phyloP scores from a whole-genome alignment of 2,888 invertebrate species.

The Masnerella sp. region DNA sequence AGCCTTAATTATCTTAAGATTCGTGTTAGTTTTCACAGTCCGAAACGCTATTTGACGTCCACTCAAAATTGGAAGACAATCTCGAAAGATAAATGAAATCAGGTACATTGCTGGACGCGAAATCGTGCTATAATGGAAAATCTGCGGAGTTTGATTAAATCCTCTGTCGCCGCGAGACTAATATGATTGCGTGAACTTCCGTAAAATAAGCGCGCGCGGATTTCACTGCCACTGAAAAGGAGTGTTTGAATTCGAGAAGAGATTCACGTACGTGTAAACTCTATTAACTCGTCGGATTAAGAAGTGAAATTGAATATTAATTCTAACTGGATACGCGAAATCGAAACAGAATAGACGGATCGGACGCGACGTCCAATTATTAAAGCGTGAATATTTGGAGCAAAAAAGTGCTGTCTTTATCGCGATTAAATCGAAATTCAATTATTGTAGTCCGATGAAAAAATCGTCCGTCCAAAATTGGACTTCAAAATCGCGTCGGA shows the following conservation, averaged over 20 bases:
- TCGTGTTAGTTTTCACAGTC: not conserved
- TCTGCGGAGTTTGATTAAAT: conserved; percentile 72
- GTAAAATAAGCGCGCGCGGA: conserved; percentile 48
- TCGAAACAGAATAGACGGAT: conserved; percentile 58
- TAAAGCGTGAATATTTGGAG: conserved; percentile 25
- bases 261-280: conserved; percentile 59
- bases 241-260: conserved; percentile 51
- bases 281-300: conserved; percentile 67
- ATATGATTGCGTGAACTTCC: conserved; percentile 56
- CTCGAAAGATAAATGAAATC: conserved; percentile 65
- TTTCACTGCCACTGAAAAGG: conserved; percentile 46
- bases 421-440: conserved; percentile 27
- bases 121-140: conserved; percentile 72
- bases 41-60: conserved; percentile 20
- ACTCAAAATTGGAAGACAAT: conserved; percentile 41
- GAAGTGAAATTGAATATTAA: conserved; percentile 66
- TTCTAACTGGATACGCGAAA: conserved; percentile 59
- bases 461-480: not conserved
- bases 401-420: conserved; percentile 22
- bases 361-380: conserved; percentile 27
- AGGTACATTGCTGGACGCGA: conserved; percentile 66
- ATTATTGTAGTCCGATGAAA: conserved; percentile 4
- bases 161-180: conserved; percentile 55
- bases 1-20: not conserved
- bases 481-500: too few relatives aligned